Base-by-base conservation (phyloP, 2,888 invertebrate genomes). In the Melanostoma mellinum region DNA sequence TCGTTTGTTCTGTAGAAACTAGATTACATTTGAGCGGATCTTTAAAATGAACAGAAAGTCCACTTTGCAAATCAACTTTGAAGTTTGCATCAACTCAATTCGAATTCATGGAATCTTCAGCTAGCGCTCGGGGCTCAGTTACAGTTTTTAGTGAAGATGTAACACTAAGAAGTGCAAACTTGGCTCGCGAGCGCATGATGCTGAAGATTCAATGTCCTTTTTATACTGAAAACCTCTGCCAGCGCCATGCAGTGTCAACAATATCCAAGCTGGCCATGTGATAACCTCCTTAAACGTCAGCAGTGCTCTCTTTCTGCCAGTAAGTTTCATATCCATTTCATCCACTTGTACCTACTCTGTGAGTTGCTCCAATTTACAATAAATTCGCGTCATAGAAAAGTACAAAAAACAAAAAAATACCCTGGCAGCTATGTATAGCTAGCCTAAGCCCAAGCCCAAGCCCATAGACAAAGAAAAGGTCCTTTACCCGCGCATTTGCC, bases 331-430 rank as follows among this genome's bases (percentile, higher is more conserved):
- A 77, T 82, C 73, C 77, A 82, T 82, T 82, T 78, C 72, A 82
- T 69, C 82, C 78, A 82, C 82, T 82, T 78, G 63, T 73, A 68
- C n/a, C n/a, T n/a, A n/a, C 81, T 8, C 69, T 53, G 69, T 65
- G 82, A 78, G 78, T 82, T 77, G 82, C 65, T 58, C 78, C 60
- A 82, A 82, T 82, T 82, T 78, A 78, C 78, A 82, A 82, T 82
- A 82, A 82, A 82, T 82, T 82, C 78, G 78, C 63, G 65, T 58
- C 42, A 73, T 73, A 53, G 63, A 76, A 20, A 20, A 20, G 20
- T 20, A 73, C 36, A 61, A 81, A 72, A 61, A 63, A 72, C 52
- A 71, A 68, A 38, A 42, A 6, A 38, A 52, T 50, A 33, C 6
- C 20, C 5, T 46, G 38, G 42, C 32, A 8, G n/a, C 33, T 20